Evolutionary conservation across 2,113 vertebrate species (phyloP).

Genomic region (Alaudala cheleensis): DNA sequence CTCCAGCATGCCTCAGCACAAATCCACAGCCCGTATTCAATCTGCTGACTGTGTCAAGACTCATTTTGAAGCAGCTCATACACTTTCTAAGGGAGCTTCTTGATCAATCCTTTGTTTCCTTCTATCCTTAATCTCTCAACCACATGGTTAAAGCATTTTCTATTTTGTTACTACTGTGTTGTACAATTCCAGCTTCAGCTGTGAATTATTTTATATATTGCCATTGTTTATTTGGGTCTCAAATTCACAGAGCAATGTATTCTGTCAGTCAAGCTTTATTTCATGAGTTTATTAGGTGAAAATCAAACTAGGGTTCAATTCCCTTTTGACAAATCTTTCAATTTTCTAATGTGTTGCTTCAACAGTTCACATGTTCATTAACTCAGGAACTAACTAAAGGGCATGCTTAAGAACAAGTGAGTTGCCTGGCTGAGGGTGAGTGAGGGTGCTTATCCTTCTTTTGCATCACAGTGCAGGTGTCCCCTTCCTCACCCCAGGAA

Average conservation of each 20-base stretch:
- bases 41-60: not conserved
- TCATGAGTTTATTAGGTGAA: not conserved
- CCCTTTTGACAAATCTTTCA: not conserved
- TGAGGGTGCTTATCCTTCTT: not conserved
- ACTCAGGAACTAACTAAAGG: not conserved
- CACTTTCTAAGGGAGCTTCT: not conserved
- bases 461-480: not conserved
- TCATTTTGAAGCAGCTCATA: not conserved
- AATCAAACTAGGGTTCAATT: not conserved
- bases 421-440: not conserved
- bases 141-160: not conserved
- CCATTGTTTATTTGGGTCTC: not conserved
- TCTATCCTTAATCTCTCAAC: not conserved
- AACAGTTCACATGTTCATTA: not conserved
- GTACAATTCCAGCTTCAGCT: not conserved
- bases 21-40: not conserved
- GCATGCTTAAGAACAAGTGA: not conserved
- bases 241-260: not conserved
- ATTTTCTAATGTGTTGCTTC: not conserved
- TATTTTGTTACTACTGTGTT: not conserved
- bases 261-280: not conserved
- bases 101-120: not conserved
- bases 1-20: not conserved
- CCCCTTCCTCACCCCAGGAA: too few relatives aligned
- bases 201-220: not conserved